Conservation (phyloP, 2,888 invertebrate species). For the Tetropium fuscum region DNA sequence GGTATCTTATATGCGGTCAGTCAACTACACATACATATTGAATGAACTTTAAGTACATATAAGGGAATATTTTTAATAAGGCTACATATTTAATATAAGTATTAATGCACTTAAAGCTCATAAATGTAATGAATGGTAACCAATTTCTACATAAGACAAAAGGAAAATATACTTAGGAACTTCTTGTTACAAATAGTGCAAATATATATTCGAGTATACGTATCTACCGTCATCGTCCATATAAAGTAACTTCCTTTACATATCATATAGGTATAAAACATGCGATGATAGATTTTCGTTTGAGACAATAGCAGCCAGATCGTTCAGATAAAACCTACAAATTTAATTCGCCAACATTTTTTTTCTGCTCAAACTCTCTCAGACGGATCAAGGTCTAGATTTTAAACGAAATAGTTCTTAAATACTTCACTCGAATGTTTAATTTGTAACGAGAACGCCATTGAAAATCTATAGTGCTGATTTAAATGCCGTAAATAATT, state of each 20-base stretch:
- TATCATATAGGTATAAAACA: slow-evolving; percentile 39
- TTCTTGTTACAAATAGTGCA: no score
- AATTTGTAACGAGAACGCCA: slow-evolving; percentile 27
- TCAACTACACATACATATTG: no score
- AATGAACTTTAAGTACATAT: no score
- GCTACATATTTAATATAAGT: no score
- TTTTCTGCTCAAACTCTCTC: slow-evolving; percentile 17
- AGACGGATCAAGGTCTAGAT: slow-evolving; percentile 32
- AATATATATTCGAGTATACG: no score
- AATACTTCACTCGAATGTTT: slow-evolving; percentile 34
- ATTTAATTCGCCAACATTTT: slow-evolving; percentile 18
- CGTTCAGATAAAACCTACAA: slow-evolving; percentile 33
- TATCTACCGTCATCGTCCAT: not conserved
- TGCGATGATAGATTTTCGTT: slow-evolving; percentile 35
- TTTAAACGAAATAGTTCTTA: slow-evolving; percentile 34
- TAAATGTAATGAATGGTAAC: no score
- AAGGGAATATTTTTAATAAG: no score
- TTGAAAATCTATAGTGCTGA: slow-evolving; percentile 31
- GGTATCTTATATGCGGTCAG: no score
- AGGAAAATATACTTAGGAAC: no score
- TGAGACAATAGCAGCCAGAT: slow-evolving; percentile 39
- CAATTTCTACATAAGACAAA: no score
- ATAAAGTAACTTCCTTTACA: slow-evolving; percentile 26
- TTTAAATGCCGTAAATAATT: slow-evolving; percentile 35
- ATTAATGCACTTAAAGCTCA: no score